Conservation (phyloP, 2,888 invertebrate species). For the Catocala fraxini region DNA sequence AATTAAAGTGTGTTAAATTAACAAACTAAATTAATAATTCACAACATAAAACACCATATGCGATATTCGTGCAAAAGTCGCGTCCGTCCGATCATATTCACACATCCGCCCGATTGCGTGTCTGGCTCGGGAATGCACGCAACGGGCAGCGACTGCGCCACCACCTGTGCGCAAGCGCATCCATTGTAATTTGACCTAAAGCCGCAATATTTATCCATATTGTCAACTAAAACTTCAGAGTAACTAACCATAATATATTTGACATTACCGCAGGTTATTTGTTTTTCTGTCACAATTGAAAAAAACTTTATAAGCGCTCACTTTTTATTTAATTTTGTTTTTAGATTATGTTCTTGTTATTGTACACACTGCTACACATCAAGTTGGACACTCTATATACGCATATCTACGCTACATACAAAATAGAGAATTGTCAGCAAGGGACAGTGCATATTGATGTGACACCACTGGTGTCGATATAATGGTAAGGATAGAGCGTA, state of each 20-base stretch:
- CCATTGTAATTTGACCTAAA: slow-evolving; percentile 56
- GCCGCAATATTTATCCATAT: slow-evolving; percentile 39
- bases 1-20: no score
- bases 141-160: slow-evolving; percentile 26
- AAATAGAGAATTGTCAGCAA: no score
- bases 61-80: slow-evolving; percentile 36
- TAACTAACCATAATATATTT: neutral
- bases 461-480: no score
- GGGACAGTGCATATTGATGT: no score
- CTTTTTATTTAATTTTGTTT: slow-evolving; percentile 16
- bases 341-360: slow-evolving; percentile 1
- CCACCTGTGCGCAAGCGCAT: slow-evolving; percentile 52
- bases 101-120: slow-evolving; percentile 58
- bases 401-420: no score
- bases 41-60: slow-evolving; percentile 32
- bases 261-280: neutral
- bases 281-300: neutral
- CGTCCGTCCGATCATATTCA: slow-evolving; percentile 42
- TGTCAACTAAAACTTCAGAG: slow-evolving; percentile 8
- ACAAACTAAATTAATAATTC: no score
- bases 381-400: no score
- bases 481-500: no score
- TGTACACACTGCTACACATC: no score
- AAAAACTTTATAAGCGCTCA: neutral
- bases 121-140: slow-evolving; percentile 41